Conservation (phyloP, 2,113 vertebrate species). For the Sinocyclocheilus anophthalmus region DNA sequence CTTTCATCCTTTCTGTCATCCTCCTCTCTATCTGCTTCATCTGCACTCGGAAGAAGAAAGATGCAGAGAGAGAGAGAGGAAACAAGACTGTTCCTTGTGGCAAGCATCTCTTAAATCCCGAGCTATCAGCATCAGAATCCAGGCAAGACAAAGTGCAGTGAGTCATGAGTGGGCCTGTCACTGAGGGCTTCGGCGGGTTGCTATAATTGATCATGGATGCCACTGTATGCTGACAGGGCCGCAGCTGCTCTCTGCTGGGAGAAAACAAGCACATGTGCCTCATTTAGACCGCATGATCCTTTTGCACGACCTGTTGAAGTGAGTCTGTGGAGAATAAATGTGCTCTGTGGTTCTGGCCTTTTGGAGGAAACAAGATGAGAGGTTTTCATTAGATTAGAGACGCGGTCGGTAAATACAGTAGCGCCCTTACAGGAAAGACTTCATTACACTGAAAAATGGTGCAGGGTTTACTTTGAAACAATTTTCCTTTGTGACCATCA, state of each 20-base stretch:
- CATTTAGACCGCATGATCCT: conserved; percentile 23
- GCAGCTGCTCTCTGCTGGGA: conserved; percentile 45
- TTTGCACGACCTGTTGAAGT: background rate
- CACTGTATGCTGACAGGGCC: conserved; percentile 47
- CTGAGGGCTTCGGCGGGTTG: conserved; percentile 39
- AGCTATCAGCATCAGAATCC: conserved; percentile 34
- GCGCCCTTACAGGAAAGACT: background rate
- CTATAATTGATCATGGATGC: conserved; percentile 54
- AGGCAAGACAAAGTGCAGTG: conserved; percentile 48
- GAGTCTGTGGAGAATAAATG: background rate
- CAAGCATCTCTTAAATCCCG: conserved; percentile 25
- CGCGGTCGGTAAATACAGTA: background rate
- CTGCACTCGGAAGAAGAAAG: background rate
- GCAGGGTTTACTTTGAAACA: background rate
- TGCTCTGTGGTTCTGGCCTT: background rate
- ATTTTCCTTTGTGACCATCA: background rate
- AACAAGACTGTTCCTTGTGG: background rate
- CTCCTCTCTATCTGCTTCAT: background rate
- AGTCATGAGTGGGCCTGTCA: conserved; percentile 52
- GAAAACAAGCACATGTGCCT: conserved; percentile 41
- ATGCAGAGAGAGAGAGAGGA: background rate
- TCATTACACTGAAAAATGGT: background rate
- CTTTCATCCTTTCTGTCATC: background rate
- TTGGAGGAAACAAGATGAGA: background rate
- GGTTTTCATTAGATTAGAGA: conserved; percentile 19